These are phyloP conservation scores for Climacteris rufus DNA, from an alignment of 2,113 vertebrate species.

Conservation along the genomic window DNA sequence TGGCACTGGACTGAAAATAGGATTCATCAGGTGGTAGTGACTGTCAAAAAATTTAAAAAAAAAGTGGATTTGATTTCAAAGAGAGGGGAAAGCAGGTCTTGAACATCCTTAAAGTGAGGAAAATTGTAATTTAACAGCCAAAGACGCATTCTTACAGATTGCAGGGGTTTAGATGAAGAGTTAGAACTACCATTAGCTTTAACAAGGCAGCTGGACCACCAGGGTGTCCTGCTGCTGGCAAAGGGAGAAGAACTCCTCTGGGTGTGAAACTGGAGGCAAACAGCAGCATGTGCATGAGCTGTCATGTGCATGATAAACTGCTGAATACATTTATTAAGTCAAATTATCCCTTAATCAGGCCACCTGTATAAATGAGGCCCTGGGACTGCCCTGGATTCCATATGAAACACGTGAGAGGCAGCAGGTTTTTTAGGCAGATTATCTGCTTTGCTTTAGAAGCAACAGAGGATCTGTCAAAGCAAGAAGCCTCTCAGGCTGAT, in stretches of 20 bases:
- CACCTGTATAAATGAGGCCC: not conserved
- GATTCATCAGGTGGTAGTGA: not conserved
- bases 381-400: not conserved
- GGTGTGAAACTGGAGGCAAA: not conserved
- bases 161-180: not conserved
- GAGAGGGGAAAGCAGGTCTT: not conserved
- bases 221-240: not conserved
- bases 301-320: not conserved
- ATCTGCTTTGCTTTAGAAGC: not conserved
- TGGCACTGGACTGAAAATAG: not conserved
- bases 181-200: not conserved
- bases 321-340: not conserved
- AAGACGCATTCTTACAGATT: not conserved
- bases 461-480: not conserved
- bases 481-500: not conserved
- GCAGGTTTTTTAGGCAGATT: not conserved
- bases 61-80: not conserved
- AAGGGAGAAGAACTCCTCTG: not conserved
- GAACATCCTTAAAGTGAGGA: not conserved
- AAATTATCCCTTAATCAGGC: not conserved
- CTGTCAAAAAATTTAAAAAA: not conserved
- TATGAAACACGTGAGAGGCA: accelerated
- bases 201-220: not conserved
- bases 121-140: not conserved
- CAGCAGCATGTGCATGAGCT: not conserved